phyloP scores from a whole-genome alignment of 30 jellyfish, hydroid and myxozoan genomes.

The Pseudorhiza aurosa region DNA sequence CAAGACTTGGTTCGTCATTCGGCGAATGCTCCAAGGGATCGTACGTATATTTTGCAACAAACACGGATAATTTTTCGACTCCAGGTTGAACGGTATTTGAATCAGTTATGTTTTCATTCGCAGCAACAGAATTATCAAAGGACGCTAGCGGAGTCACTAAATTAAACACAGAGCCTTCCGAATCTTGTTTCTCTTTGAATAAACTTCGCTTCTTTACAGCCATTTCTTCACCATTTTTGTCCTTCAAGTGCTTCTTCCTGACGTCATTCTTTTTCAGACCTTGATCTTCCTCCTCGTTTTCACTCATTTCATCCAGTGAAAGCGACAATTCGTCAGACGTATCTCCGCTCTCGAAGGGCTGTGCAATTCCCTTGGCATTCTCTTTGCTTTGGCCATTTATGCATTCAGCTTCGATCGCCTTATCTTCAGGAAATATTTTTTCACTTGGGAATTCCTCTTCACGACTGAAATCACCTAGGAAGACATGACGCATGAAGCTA shows the following conservation, averaged over 20 bases:
- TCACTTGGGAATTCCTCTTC: slow-evolving; percentile 35
- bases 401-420: background rate
- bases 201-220: slow-evolving; percentile 33
- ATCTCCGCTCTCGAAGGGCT: slow-evolving; percentile 6
- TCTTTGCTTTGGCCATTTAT: background rate
- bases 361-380: background rate
- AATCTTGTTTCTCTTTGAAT: slow-evolving; percentile 10
- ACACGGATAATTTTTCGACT: slow-evolving; percentile 60
- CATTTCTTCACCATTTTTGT: background rate
- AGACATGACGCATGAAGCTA: too few species aligned
- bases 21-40: slow-evolving; percentile 92
- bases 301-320: slow-evolving; percentile 37
- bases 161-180: slow-evolving; percentile 36
- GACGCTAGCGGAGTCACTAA: slow-evolving; percentile 40
- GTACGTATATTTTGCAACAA: slow-evolving; percentile 74
- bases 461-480: slow-evolving; percentile 48
- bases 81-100: background rate
- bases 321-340: slow-evolving; percentile 69
- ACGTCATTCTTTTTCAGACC: background rate
- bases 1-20: slow-evolving; percentile 80
- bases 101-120: background rate
- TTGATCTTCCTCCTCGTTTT: slow-evolving; percentile 19
- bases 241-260: background rate
- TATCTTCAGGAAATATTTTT: background rate
- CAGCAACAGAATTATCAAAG: background rate